Evolutionary conservation across 2,113 vertebrate species (phyloP).

Genomic region (Rhinolophus sinicus): DNA sequence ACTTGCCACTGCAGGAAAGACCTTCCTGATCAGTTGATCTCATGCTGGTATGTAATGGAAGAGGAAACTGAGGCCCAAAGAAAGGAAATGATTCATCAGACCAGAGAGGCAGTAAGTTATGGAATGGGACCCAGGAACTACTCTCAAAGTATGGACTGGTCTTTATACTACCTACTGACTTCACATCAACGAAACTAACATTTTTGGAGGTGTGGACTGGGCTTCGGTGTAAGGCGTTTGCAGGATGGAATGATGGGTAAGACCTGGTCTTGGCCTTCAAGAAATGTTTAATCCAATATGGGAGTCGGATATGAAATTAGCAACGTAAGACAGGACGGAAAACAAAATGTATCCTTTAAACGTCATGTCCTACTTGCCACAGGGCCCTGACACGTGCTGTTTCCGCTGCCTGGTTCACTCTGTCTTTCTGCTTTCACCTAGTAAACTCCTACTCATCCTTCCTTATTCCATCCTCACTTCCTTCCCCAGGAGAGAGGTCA

Average conservation of each 20-base stretch:
- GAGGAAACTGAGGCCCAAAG: not conserved
- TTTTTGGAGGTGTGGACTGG: not conserved
- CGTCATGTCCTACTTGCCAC: not conserved
- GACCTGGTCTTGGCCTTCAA: not conserved
- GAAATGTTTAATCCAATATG: not conserved
- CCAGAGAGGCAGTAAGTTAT: not conserved
- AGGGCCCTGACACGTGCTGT: not conserved
- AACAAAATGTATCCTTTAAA: not conserved
- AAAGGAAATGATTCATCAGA: not conserved
- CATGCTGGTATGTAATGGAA: not conserved
- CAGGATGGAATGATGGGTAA: not conserved
- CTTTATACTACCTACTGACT: not conserved
- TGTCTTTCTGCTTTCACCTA: no score
- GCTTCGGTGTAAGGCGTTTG: not conserved
- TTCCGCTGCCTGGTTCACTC: not conserved
- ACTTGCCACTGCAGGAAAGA: not conserved
- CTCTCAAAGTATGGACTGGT: rapidly evolving
- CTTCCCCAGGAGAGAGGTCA: not conserved
- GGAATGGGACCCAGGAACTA: not conserved
- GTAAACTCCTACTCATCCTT: not conserved
- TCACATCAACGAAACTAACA: no score
- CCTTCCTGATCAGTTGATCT: not conserved
- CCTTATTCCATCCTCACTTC: not conserved
- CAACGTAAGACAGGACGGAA: not conserved
- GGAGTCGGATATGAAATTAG: not conserved